These are phyloP conservation scores for Notoglanidium macrostoma DNA, from an alignment of 2,797 vertebrate genomes.

Conservation along the genomic window DNA sequence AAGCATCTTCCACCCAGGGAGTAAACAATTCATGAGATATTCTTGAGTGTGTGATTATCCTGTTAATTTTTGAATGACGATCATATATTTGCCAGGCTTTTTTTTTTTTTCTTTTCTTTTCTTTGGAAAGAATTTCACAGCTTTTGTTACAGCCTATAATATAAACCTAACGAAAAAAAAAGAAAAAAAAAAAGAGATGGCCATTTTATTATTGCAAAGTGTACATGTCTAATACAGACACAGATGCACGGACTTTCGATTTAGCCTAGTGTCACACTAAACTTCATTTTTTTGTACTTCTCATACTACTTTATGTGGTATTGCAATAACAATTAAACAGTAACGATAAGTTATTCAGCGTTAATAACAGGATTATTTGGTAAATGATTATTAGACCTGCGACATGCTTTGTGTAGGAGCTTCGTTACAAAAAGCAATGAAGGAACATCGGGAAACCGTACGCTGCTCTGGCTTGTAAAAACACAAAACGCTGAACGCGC, in stretches of 20 bases:
- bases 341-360: background rate
- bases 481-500: background rate
- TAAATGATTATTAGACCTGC: background rate
- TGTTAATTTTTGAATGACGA: conserved; percentile 42
- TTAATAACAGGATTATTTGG: background rate
- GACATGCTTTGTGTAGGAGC: background rate
- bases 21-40: conserved; percentile 44
- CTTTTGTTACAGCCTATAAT: background rate
- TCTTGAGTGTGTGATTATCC: conserved; percentile 46
- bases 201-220: background rate
- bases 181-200: background rate
- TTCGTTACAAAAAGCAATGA: background rate
- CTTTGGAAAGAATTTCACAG: background rate
- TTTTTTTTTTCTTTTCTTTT: background rate
- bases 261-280: background rate
- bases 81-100: conserved; percentile 13
- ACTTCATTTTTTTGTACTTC: background rate
- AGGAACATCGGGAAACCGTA: background rate
- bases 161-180: background rate
- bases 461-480: background rate
- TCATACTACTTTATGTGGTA: background rate
- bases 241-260: background rate
- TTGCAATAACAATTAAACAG: background rate
- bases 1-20: conserved; percentile 37
- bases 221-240: background rate